Conservation (phyloP, 1,140 invertebrate species). For the Caenorhabditis remanei region DNA sequence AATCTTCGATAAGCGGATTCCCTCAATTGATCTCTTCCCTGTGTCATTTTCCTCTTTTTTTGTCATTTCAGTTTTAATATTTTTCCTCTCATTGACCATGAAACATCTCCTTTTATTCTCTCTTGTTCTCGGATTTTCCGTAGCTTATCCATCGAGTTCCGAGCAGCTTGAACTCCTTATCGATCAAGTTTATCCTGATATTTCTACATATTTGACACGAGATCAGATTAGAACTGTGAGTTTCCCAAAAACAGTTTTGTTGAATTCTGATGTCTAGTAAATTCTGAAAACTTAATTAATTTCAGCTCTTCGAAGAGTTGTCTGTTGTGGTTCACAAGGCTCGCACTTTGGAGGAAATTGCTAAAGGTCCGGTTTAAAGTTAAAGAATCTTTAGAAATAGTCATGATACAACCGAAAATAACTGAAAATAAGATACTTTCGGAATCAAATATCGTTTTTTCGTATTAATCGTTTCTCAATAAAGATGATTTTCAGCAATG, state of each 20-base stretch:
- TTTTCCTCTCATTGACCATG: background rate
- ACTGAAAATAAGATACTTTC: too few species aligned
- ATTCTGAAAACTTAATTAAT: background rate
- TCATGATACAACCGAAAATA: too few species aligned
- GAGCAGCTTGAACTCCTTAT: conserved; percentile 6
- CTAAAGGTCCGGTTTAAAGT: background rate
- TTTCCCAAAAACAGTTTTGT: background rate
- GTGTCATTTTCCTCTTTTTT: background rate
- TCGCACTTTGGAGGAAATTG: conserved; percentile 31
- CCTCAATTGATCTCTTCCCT: background rate
- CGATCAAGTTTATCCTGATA: conserved; percentile 30
- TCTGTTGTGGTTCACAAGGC: conserved; percentile 12
- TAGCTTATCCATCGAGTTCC: background rate
- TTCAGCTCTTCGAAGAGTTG: conserved; percentile 19
- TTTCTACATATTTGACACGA: conserved; percentile 19
- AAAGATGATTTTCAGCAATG: conserved; percentile 15
- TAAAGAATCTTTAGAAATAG: too few species aligned
- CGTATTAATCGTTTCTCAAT: too few species aligned
- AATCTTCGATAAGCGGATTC: background rate
- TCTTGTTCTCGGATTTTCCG: background rate
- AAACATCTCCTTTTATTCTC: background rate
- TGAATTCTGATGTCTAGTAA: background rate
- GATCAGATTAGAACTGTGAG: conserved; percentile 19
- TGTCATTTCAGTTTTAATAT: background rate
- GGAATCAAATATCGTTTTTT: background rate